A percentile compares a stretch with the other conserved stretches of the same genome.
These are phyloP conservation scores for Cryptoblepharus egeriae DNA, from an alignment of 2,797 vertebrate genomes.

Conservation along the genomic window DNA sequence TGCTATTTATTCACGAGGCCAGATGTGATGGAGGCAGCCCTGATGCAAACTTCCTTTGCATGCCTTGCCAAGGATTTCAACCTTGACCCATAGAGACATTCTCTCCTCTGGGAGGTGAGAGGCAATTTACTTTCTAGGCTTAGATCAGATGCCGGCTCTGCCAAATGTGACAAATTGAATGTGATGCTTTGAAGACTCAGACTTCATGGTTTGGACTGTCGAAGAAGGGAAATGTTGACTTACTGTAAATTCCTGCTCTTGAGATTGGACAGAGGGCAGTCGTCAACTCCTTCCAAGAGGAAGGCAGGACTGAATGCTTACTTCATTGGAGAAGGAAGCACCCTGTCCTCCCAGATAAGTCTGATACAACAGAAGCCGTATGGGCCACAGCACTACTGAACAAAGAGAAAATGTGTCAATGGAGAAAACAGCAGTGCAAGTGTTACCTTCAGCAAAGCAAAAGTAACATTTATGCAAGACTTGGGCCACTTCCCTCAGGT, in stretches of 20 bases:
- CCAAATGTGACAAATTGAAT: constrained; percentile 66
- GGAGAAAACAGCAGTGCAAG: neutral
- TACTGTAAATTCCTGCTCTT: neutral
- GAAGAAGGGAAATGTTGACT: constrained; percentile 27
- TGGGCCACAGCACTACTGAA: neutral
- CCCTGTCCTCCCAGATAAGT: neutral
- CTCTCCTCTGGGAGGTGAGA: constrained; percentile 71
- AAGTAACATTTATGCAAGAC: neutral
- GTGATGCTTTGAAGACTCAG: constrained; percentile 68
- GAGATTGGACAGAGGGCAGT: neutral
- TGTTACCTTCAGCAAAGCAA: neutral
- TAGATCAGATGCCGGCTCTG: constrained; percentile 67
- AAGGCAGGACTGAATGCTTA: neutral
- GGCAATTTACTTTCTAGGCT: constrained; percentile 68
- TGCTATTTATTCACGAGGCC: constrained; percentile 49
- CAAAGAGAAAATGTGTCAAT: neutral
- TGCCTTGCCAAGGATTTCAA: constrained; percentile 64
- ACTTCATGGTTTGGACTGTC: constrained; percentile 52
- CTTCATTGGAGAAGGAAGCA: neutral
- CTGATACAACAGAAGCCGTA: neutral
- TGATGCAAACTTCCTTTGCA: constrained; percentile 58
- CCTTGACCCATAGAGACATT: constrained; percentile 64
- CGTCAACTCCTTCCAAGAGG: neutral
- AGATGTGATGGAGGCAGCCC: constrained; percentile 60
- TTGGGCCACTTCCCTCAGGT: neutral